Base-by-base conservation (phyloP, 2,113 vertebrate genomes). In the Felis catus region DNA sequence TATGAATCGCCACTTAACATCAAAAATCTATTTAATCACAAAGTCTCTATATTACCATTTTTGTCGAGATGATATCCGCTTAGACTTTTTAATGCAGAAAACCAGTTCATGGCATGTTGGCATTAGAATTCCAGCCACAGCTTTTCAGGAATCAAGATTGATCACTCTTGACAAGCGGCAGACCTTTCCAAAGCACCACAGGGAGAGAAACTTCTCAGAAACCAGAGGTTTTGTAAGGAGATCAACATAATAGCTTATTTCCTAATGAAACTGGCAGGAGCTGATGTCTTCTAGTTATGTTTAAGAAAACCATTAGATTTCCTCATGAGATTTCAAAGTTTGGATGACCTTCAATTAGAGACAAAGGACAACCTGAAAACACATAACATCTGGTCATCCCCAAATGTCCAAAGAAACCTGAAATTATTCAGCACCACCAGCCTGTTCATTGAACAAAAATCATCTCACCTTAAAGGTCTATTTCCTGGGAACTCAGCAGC, bases 91-190 rank as follows among this genome's bases (percentile, higher is more conserved):
- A 80, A 89, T 85, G 23, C 71, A 96, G 48, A 87, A 98, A 80
- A 25, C 10, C 51, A 87, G 33, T 84, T 95, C 51, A 21, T 66
- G 83, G 29, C 15, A 88, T 4, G 4, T 39, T 92, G 53, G 14
- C 61, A 91, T 93, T 93, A 86, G 90, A 87, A 92, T 97, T 96
- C 95, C 14, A 97, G 83, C 41, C 88, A 88, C n/a, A 85, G 78
- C 88, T 95, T 96, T 96, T 97, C 82, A 94, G 81, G 88, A 98
- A 96, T 94, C 65, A 82, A 97, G 88, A 96, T 23, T 97, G 95
- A 97, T 97, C 87, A 88, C 84, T 68, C 70, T 92, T 95, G 95
- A 90, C 95, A 95, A 95, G 68, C 58, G 39, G 76, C 19, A 74
- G 85, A 55, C 25, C 70, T 97, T 91, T 92, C 76, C 92, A 97